These are phyloP conservation scores for Acrobasis consociella DNA, from an alignment of 2,888 invertebrate genomes.

Conservation along the genomic window DNA sequence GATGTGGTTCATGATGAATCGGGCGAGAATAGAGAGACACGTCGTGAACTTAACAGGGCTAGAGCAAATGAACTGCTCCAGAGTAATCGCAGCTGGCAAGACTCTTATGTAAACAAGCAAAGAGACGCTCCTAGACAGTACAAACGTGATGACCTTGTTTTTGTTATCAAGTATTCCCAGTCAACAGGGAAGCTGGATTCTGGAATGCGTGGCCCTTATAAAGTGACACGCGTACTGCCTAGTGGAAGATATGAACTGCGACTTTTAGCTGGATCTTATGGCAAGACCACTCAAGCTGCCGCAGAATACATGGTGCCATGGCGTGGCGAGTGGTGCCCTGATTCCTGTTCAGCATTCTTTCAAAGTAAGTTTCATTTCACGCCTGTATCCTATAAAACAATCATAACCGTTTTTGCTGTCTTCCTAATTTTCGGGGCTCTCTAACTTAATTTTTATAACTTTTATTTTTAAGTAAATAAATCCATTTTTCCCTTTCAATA, in stretches of 20 bases:
- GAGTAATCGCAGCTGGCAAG: background rate
- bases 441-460: too few species aligned
- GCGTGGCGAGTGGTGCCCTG: constrained; percentile 1
- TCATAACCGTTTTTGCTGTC: background rate
- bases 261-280: too few species aligned
- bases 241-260: constrained; percentile 29
- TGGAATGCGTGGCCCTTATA: constrained; percentile 33
- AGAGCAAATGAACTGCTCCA: background rate
- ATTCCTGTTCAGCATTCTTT: background rate
- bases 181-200: constrained; percentile 23
- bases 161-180: constrained; percentile 25
- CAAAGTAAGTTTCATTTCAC: background rate
- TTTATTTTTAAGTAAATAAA: too few species aligned
- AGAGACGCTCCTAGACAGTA: constrained; percentile 6
- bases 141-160: constrained; percentile 5
- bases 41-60: background rate
- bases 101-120: constrained; percentile 9
- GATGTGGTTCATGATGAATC: background rate
- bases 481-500: too few species aligned
- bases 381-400: constrained; percentile 10
- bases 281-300: too few species aligned
- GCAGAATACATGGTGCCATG: constrained; percentile 31
- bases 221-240: constrained; percentile 20
- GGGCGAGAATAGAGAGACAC: background rate
- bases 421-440: too few species aligned